These are phyloP conservation scores for Drosophila repleta DNA, from an alignment of 1,140 invertebrate species.

Conservation along the genomic window DNA sequence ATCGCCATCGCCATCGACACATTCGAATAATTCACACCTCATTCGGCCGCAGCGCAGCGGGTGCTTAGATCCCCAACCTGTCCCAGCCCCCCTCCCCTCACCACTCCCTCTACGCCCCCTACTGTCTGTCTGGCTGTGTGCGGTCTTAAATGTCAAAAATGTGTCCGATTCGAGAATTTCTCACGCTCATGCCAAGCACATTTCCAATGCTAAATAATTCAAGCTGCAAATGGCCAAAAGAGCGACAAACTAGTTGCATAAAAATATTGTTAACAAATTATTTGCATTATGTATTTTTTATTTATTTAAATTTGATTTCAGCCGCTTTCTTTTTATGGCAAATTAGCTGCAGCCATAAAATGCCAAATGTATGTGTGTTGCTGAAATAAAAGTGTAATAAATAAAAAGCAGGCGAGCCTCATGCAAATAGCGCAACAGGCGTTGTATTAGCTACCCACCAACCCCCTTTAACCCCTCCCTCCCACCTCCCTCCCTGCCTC, in stretches of 20 bases:
- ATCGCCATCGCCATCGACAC: neutral
- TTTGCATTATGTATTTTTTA: constrained; percentile 10
- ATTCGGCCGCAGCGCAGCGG: constrained; percentile 50
- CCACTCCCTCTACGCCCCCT: no score
- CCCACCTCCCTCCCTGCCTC: neutral
- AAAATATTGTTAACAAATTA: constrained; percentile 35
- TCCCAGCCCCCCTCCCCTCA: neutral
- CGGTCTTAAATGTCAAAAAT: constrained; percentile 61
- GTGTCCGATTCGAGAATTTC: constrained; percentile 56
- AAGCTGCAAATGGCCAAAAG: constrained; percentile 9
- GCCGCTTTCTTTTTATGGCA: constrained; percentile 71
- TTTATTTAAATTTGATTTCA: constrained; percentile 42
- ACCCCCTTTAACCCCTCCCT: neutral
- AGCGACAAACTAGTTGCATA: constrained; percentile 22
- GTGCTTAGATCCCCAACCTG: constrained; percentile 9
- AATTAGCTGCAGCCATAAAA: constrained; percentile 76
- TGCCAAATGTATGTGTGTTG: constrained; percentile 45
- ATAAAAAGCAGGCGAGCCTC: constrained; percentile 52
- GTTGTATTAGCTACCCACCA: constrained; percentile 32
- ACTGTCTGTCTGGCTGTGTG: constrained; percentile 12
- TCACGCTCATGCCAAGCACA: constrained; percentile 58
- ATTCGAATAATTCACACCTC: constrained; percentile 76
- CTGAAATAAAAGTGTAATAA: constrained; percentile 61
- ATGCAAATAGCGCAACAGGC: constrained; percentile 75
- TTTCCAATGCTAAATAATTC: constrained; percentile 69